Percentiles rank a stretch among this genome's conserved stretches.
phyloP scores from a whole-genome alignment of 2,888 invertebrate species.

The Listrodromus nycthemerus region DNA sequence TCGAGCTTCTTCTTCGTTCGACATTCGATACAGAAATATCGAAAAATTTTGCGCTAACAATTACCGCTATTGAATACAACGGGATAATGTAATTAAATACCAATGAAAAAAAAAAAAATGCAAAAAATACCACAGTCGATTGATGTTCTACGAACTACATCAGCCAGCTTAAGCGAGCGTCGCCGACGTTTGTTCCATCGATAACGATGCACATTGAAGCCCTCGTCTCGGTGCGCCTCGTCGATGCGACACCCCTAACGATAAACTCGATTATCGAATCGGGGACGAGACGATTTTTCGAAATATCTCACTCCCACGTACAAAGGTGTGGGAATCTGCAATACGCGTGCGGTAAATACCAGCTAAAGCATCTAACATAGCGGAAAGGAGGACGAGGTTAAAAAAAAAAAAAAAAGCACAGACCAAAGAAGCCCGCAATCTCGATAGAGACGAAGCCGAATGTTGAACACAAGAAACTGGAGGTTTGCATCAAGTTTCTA shows the following conservation, averaged over 20 bases:
- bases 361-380: neutral
- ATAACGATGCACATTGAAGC: neutral
- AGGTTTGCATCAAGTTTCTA: slow-evolving; percentile 26
- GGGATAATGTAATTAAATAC: neutral
- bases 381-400: slow-evolving; percentile 25
- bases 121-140: too few species aligned
- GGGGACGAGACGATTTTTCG: neutral
- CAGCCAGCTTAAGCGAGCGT: neutral
- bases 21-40: too few species aligned
- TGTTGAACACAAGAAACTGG: slow-evolving; percentile 52
- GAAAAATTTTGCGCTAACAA: neutral
- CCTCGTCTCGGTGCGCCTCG: neutral
- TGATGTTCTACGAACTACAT: neutral
- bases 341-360: neutral
- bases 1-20: neutral
- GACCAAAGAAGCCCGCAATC: slow-evolving; percentile 28
- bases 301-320: neutral
- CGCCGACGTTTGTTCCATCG: neutral
- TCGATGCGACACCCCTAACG: neutral
- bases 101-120: too few species aligned
- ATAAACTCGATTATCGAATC: slow-evolving; percentile 3
- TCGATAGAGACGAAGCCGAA: slow-evolving; percentile 48
- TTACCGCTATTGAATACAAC: neutral
- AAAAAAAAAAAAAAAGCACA: slow-evolving; percentile 1
- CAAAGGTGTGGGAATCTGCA: too few species aligned